Evolutionary conservation across 2,888 invertebrate species (phyloP).

Genomic region (Vanessa cardui): DNA sequence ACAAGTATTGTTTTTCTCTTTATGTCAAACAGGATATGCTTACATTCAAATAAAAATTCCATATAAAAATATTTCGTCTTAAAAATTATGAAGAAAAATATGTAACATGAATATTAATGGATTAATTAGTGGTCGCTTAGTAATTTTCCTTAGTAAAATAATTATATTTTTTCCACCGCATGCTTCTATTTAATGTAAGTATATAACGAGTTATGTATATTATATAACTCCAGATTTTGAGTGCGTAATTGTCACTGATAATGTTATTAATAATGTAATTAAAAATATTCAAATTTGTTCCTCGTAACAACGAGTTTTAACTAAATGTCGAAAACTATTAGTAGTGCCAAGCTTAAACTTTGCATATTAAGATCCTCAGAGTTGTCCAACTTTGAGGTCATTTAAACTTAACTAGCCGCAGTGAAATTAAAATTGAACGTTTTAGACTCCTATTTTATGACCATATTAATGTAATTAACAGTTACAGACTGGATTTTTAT

Average conservation of each 20-base stretch:
- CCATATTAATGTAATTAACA: background rate
- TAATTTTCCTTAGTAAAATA: too few relatives aligned
- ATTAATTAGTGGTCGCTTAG: too few relatives aligned
- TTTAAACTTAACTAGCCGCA: conserved; percentile 23
- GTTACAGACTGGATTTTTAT: background rate
- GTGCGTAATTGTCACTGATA: too few relatives aligned
- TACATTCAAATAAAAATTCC: background rate
- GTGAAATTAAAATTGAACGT: conserved; percentile 23
- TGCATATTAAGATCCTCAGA: conserved; percentile 36
- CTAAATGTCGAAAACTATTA: conserved; percentile 34
- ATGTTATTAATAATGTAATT: conserved; percentile 7
- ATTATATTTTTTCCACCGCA: too few relatives aligned
- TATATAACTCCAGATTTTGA: background rate
- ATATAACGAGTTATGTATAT: background rate
- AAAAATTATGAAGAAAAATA: too few relatives aligned
- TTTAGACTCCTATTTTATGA: background rate
- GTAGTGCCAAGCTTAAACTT: conserved; percentile 29
- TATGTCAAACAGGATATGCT: conserved; percentile 8
- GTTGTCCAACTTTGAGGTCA: conserved; percentile 30
- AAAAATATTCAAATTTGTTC: conserved; percentile 24
- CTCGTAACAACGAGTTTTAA: conserved; percentile 29
- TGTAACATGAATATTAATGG: too few relatives aligned
- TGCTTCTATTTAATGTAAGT: background rate
- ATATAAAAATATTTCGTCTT: background rate
- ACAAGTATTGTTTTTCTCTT: conserved; percentile 15